Evolutionary conservation across 2,888 invertebrate species (phyloP).

Genomic region (Tetanocera ferruginea): DNA sequence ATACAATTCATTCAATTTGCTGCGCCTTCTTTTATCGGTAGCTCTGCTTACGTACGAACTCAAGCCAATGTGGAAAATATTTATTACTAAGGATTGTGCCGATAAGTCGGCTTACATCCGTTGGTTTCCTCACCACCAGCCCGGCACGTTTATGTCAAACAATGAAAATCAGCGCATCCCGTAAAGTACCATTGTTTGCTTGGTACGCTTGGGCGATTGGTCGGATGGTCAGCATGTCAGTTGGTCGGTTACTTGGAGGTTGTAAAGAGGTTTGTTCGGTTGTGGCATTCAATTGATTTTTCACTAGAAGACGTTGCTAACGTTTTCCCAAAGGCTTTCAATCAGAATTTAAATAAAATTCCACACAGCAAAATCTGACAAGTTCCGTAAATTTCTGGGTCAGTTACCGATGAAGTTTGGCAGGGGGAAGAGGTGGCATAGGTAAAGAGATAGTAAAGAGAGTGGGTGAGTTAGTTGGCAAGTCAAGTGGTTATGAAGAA

Average conservation of each 20-base stretch:
- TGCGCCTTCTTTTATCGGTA: neutral
- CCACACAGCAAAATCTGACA: conserved; percentile 6
- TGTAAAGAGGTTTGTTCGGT: too few relatives aligned
- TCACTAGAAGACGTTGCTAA: neutral
- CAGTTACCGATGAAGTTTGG: neutral
- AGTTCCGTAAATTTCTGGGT: conserved; percentile 10
- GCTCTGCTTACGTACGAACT: neutral
- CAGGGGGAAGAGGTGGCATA: too few relatives aligned
- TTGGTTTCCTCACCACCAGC: neutral
- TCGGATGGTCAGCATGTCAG: too few relatives aligned
- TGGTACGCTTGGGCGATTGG: neutral
- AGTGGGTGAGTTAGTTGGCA: neutral
- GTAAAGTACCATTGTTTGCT: neutral
- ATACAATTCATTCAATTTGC: conserved; percentile 32
- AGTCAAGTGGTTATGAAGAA: neutral
- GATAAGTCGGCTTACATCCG: conserved; percentile 22
- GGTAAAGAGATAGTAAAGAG: neutral
- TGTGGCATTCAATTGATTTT: too few relatives aligned
- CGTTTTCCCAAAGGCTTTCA: conserved; percentile 9
- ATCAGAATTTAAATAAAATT: conserved; percentile 27
- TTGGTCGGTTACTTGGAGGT: too few relatives aligned
- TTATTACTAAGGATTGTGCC: conserved; percentile 15
- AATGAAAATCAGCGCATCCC: neutral
- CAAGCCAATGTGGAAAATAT: neutral
- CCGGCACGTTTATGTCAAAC: neutral